Evolutionary conservation across 2,888 invertebrate genomes (phyloP).

Genomic region (Volucella inflata): DNA sequence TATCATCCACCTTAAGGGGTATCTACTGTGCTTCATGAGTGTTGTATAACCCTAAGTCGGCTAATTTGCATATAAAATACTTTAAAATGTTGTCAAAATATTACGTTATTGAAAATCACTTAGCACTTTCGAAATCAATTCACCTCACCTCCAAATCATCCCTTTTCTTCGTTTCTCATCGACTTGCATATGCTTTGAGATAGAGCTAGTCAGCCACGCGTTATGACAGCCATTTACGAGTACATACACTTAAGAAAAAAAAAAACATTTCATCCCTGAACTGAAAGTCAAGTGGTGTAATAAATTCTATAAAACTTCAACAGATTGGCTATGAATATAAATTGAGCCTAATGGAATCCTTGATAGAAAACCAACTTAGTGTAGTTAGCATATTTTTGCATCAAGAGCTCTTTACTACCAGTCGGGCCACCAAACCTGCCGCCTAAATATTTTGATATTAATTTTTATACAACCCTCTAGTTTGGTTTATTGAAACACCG

Average conservation of each 20-base stretch:
- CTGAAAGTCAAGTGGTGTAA: slow-evolving; percentile 83
- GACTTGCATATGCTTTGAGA: neutral
- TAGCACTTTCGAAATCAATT: slow-evolving; percentile 68
- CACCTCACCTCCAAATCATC: slow-evolving; percentile 40
- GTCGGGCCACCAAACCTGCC: neutral
- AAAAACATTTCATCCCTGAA: slow-evolving; percentile 44
- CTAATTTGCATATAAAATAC: slow-evolving; percentile 83
- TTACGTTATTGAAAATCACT: slow-evolving; percentile 75
- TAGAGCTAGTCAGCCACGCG: neutral
- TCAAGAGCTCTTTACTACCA: slow-evolving; percentile 36
- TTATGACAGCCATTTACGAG: slow-evolving; percentile 12
- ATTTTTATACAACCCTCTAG: slow-evolving; percentile 64
- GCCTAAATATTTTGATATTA: slow-evolving; percentile 54
- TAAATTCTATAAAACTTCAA: slow-evolving; percentile 83
- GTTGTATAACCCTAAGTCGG: slow-evolving; percentile 19
- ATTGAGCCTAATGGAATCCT: slow-evolving; percentile 83
- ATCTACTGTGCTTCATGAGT: slow-evolving; percentile 12
- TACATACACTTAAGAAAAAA: neutral
- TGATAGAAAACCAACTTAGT: slow-evolving; percentile 68
- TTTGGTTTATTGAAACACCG: slow-evolving; percentile 55
- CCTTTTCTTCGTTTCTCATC: slow-evolving; percentile 1
- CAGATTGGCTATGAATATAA: slow-evolving; percentile 84
- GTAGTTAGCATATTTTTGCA: slow-evolving; percentile 73
- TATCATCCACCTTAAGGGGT: neutral
- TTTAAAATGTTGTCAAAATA: slow-evolving; percentile 78